Evolutionary conservation across 2,797 vertebrate species (phyloP).

Genomic region (Echeneis naucrates): DNA sequence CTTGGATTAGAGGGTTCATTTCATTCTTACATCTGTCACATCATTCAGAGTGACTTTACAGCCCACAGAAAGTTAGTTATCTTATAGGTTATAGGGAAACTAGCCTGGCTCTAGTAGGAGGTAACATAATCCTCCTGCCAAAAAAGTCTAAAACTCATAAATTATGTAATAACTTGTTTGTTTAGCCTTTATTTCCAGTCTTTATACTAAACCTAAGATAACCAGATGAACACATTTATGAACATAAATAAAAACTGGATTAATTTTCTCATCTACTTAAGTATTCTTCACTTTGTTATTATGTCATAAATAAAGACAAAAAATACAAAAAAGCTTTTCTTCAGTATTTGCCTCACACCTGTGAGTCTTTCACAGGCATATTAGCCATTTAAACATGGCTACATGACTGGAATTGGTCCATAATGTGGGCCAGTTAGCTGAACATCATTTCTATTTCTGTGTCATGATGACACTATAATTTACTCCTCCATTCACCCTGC

Average conservation of each 20-base stretch:
- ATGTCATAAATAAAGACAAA: neutral
- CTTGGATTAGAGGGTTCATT: neutral
- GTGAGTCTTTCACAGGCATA: neutral
- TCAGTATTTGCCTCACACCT: neutral
- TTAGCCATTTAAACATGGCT: neutral
- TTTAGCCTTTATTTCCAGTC: neutral
- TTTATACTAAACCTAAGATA: neutral
- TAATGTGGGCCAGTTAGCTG: slow-evolving; percentile 18
- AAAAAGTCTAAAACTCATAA: neutral
- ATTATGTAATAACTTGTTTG: neutral
- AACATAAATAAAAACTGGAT: neutral
- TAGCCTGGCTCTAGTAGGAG: neutral
- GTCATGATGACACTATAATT: slow-evolving; percentile 60
- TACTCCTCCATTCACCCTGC: slow-evolving; percentile 39
- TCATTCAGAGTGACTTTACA: neutral
- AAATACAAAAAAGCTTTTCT: neutral
- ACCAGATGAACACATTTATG: neutral
- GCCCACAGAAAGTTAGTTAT: neutral
- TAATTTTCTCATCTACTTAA: neutral
- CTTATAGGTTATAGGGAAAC: neutral
- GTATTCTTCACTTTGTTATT: neutral
- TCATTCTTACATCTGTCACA: neutral
- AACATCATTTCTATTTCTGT: slow-evolving; percentile 56
- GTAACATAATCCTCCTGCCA: neutral
- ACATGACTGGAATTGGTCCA: slow-evolving; percentile 26